Evolutionary conservation across 2,888 invertebrate genomes (phyloP), one percentile per base, ranked within the genome.

Genomic region (Phyllotreta cruciferae): DNA sequence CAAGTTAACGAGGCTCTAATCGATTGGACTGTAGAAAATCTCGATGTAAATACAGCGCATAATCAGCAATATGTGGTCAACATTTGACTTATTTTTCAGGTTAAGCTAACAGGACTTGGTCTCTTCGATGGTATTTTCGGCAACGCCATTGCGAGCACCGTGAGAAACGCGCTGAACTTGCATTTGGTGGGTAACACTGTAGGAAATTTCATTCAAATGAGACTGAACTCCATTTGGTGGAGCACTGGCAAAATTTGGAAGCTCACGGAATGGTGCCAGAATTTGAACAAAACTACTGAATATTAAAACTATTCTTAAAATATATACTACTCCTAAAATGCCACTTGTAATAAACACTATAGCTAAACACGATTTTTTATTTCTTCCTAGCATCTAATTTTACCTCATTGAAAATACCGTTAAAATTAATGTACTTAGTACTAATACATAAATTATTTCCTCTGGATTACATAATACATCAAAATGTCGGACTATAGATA

Each of bases 221-320:
- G 62, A 42, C 50, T 62, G 1, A 50, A 62, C 36, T 35, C 56
- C 0, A 8, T 42, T 13, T 62, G 62, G 62, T 62, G 56, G 56
- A 37, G 24, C 14, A 56, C 56, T 14, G 56, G 56, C 36, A 56
- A 56, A 34, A 24, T 56, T 14, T 56, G 56, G 56, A 8, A 45
- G 1, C 38, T 56, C 9, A 10, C 10, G 7, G n/a, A 45, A 5
- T 56, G 56, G 56, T 56, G 56, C 14, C 1, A 56, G 34, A 7
- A 47, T 3, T 24, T 24, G 53, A 53, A 53, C 53, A n/a, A n/a
- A n/a, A n/a, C n/a, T n/a, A n/a, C n/a, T n/a, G n/a, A n/a, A n/a
- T n/a, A n/a, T n/a, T n/a, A n/a, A n/a, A n/a, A n/a, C n/a, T n/a
- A n/a, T n/a, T n/a, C n/a, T n/a, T n/a, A n/a, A n/a, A n/a, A n/a